Base-by-base conservation (phyloP, 2,797 vertebrate species). In the Gobio occitaniae region DNA sequence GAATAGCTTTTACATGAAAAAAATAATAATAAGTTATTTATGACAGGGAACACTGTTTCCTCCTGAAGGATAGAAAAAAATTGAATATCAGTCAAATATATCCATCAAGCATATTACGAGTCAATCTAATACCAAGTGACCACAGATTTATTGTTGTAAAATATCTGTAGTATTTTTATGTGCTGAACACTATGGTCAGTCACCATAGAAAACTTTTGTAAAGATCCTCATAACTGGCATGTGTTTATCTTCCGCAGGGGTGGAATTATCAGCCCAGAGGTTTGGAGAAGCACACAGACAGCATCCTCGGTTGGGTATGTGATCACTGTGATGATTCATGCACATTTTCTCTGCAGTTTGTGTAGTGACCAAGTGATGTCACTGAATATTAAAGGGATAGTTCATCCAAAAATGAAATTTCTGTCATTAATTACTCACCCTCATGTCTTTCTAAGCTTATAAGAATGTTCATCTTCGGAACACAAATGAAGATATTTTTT, bases 281-380 rank as follows among this genome's bases (percentile, higher is more conserved):
- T 84, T 90, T 98, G 90, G 97, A 98, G 92, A 97, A 95, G 84
- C 97, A 98, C 92, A 95, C 96, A 0, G 96, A 96, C 90, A 97
- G 95, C 90, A 96, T 98, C 93, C 94, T 98, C 63, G 94, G 96
- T 0, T 96, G 97, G 97, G 97, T 98, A 90, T 70, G 84, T 77
- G 63, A 66, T 56, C 11, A 13, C 29, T 32, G 54, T 77, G 3
- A 59, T 29, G 13, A 84, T 38, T 74, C 75, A 48, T 63, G 29
- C 59, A 52, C 19, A 38, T 21, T 75, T 15, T 38, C 7, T 16
- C 21, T 59, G 13, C 50, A 44, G 50, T 25, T 81, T 25, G 50
- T 44, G 9, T 54, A 25, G 29, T 54, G 21, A 54, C 3, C 50
- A 71, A 71, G 36, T 29, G 12, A 32, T 65, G 1, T 16, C 29